Percentiles rank a stretch among this genome's conserved stretches.
phyloP scores from a whole-genome alignment of 2,113 vertebrate genomes.

The Pelmatolapia mariae region DNA sequence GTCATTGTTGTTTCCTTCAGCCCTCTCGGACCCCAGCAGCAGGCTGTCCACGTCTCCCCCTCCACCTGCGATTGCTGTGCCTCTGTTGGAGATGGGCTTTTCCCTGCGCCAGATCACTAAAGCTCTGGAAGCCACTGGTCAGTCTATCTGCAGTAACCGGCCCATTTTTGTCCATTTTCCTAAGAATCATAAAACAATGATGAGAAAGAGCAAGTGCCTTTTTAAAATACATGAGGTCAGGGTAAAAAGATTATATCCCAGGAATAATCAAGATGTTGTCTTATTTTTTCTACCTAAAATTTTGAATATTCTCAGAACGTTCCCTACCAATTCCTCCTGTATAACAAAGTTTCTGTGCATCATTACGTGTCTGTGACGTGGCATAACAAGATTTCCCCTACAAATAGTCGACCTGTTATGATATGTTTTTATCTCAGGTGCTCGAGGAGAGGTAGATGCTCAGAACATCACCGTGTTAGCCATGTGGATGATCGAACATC shows the following conservation, averaged over 20 bases:
- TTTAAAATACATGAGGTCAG: background rate
- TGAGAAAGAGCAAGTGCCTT: background rate
- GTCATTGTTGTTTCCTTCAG: constrained; percentile 51
- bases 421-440: constrained; percentile 65
- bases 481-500: constrained; percentile 99
- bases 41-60: constrained; percentile 94
- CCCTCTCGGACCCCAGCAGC: constrained; percentile 94
- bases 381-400: background rate
- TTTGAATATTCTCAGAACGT: background rate
- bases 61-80: constrained; percentile 94
- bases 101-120: constrained; percentile 94
- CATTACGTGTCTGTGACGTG: background rate
- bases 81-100: constrained; percentile 95
- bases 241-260: background rate
- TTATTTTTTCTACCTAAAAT: background rate
- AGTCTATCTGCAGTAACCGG: fast-evolving
- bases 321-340: background rate
- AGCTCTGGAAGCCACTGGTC: constrained; percentile 98
- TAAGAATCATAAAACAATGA: background rate
- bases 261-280: background rate
- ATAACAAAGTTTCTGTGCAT: background rate
- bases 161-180: background rate
- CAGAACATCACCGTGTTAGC: constrained; percentile 97
- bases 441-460: constrained; percentile 90
- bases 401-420: background rate